A percentile compares a stretch with the other conserved stretches of the same genome.
Conservation (phyloP, 2,797 vertebrate genomes). For the Anguilla marmorata region DNA sequence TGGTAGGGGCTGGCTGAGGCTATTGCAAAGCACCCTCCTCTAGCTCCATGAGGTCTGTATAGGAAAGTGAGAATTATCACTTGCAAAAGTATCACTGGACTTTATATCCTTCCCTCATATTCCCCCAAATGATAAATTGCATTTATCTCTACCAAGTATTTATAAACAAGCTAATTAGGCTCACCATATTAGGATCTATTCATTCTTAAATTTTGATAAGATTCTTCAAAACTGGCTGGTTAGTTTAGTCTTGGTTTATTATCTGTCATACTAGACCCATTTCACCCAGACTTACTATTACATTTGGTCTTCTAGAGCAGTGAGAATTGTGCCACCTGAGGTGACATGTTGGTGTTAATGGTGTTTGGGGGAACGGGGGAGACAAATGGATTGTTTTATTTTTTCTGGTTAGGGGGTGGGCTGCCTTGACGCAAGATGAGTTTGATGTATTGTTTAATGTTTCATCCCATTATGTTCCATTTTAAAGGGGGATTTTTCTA, state of each 20-base stretch:
- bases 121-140: neutral
- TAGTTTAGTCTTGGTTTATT: neutral
- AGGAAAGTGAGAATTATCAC: neutral
- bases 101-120: neutral
- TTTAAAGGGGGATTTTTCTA: neutral
- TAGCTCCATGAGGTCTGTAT: neutral
- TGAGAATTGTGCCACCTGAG: neutral
- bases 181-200: neutral
- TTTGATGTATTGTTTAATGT: neutral
- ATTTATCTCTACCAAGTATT: neutral
- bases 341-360: neutral
- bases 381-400: neutral
- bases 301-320: constrained; percentile 1
- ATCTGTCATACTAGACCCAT: neutral
- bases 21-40: neutral
- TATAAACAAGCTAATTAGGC: neutral
- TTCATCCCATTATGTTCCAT: neutral
- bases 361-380: neutral
- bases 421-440: neutral
- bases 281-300: neutral
- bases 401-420: neutral
- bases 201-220: neutral
- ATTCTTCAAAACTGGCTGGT: neutral
- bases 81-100: neutral
- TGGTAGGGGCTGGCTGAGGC: neutral